phyloP scores from a whole-genome alignment of 1,140 invertebrate genomes.

The Anadara kagoshimensis region DNA sequence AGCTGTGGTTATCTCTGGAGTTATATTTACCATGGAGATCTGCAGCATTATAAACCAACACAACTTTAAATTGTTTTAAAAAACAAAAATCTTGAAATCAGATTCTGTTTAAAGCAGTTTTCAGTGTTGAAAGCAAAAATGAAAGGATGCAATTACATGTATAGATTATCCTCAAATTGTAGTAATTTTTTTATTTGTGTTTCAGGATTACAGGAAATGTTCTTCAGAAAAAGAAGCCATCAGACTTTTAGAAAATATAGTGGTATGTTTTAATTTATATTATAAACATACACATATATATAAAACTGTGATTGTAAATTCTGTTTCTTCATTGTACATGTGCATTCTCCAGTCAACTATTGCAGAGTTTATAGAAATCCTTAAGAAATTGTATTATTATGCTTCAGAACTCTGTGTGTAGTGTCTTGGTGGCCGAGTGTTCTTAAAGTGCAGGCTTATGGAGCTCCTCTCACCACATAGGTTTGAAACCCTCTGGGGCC shows the following conservation, averaged over 20 bases:
- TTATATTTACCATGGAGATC: too few species aligned
- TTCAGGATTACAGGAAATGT: slow-evolving; percentile 69
- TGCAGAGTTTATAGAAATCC: neutral
- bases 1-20: too few species aligned
- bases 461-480: too few species aligned
- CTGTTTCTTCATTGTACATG: neutral
- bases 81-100: neutral
- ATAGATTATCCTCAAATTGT: neutral
- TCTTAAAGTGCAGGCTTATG: too few species aligned
- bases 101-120: neutral
- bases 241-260: slow-evolving; percentile 81
- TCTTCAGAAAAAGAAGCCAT: slow-evolving; percentile 74
- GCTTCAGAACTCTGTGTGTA: too few species aligned
- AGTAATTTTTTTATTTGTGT: slow-evolving; percentile 19
- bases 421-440: too few species aligned
- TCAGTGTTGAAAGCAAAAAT: too few species aligned
- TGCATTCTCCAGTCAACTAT: neutral
- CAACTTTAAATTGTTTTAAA: too few species aligned
- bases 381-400: too few species aligned
- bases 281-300: neutral
- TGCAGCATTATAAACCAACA: too few species aligned
- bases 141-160: neutral
- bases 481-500: too few species aligned
- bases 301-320: neutral
- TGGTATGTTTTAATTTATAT: slow-evolving; percentile 46